phyloP scores from a whole-genome alignment of 2,113 vertebrate species.

The Ciconia stormi region DNA sequence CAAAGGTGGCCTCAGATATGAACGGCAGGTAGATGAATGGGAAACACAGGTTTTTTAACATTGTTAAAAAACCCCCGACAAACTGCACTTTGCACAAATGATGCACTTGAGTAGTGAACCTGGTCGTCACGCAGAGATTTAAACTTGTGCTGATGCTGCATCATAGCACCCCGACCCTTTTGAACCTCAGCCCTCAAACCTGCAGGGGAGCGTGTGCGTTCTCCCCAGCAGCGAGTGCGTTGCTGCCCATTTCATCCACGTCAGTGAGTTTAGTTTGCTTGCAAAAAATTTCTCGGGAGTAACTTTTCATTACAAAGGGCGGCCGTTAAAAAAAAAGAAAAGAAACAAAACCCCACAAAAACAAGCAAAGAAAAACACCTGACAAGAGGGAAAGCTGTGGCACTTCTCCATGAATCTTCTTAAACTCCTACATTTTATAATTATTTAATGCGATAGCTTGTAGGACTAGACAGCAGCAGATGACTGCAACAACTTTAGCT shows the following conservation, averaged over 20 bases:
- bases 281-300: background rate
- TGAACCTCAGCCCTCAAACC: background rate
- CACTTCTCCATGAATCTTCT: background rate
- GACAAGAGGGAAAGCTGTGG: background rate
- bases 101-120: background rate
- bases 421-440: background rate
- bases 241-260: background rate
- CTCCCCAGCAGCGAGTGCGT: background rate
- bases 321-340: background rate
- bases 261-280: background rate
- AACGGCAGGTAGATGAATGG: background rate
- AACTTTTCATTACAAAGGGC: background rate
- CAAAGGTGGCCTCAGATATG: background rate
- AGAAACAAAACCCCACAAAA: background rate
- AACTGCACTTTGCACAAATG: background rate
- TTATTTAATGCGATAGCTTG: background rate
- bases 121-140: background rate
- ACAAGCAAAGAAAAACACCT: background rate
- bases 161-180: background rate
- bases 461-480: background rate
- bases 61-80: background rate
- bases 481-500: background rate
- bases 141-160: background rate
- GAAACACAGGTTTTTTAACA: background rate
- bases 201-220: background rate